Conservation (phyloP, 2,113 vertebrate genomes). For the Mustelus asterias region DNA sequence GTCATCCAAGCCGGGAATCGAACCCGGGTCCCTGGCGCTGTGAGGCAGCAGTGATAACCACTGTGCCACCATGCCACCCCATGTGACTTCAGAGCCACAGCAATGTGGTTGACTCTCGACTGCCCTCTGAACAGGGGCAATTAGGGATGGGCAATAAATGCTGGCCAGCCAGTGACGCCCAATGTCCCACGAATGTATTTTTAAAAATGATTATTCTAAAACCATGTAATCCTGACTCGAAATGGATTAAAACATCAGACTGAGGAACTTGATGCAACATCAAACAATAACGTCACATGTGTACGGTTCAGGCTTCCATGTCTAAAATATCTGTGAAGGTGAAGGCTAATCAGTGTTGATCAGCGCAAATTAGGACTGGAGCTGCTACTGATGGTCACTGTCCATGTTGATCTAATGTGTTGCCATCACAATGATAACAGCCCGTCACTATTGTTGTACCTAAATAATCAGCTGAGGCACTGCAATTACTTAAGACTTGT, state of each 20-base stretch:
- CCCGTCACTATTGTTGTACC: background rate
- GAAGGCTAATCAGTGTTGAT: background rate
- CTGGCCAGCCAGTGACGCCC: no score
- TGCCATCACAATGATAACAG: background rate
- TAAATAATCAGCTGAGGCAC: background rate
- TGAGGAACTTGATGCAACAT: background rate
- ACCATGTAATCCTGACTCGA: background rate
- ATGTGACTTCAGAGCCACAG: no score
- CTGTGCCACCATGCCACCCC: no score
- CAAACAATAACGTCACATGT: background rate
- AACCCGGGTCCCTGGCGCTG: no score
- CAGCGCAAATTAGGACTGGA: background rate
- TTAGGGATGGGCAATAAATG: no score
- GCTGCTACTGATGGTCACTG: background rate
- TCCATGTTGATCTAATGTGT: background rate
- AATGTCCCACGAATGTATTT: no score
- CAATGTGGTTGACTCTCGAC: no score
- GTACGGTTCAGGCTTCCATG: background rate
- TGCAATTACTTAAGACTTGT: background rate
- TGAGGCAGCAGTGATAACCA: no score
- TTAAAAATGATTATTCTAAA: background rate
- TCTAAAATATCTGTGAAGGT: background rate
- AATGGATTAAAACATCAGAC: constrained; percentile 6
- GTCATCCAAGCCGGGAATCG: no score
- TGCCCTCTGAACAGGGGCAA: no score